Percentiles rank a stretch among this genome's conserved stretches.
Evolutionary conservation across 2,888 invertebrate genomes (phyloP).

Genomic region (Girardia tigrina): DNA sequence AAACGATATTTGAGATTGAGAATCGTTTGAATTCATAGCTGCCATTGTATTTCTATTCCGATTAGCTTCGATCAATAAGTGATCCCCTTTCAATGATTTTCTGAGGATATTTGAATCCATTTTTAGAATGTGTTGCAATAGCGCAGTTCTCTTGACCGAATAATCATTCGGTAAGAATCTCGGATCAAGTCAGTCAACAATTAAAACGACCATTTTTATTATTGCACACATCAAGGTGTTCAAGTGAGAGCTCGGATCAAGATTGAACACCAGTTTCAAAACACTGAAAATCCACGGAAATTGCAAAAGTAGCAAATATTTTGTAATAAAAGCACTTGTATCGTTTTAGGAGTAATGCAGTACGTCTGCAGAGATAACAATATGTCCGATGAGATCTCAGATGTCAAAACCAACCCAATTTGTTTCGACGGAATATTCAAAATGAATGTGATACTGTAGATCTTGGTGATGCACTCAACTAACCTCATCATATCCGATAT

Average conservation of each 20-base stretch:
- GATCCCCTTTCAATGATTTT: background rate
- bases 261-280: slow-evolving; percentile 14
- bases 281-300: slow-evolving; percentile 3
- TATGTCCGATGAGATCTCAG: background rate
- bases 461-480: background rate
- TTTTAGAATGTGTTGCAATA: slow-evolving; percentile 5
- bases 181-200: background rate
- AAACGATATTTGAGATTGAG: background rate
- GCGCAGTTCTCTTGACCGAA: background rate
- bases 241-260: background rate
- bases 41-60: background rate
- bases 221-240: background rate
- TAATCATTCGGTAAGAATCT: background rate
- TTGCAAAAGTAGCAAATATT: background rate
- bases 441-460: background rate
- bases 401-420: background rate
- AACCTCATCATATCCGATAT: background rate
- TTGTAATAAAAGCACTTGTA: background rate
- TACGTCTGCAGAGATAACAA: background rate
- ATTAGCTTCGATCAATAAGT: background rate
- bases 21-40: background rate
- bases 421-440: slow-evolving; percentile 7
- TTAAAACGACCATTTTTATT: background rate
- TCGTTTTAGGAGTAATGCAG: slow-evolving; percentile 7
- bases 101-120: background rate